Base-by-base conservation (phyloP, 2,888 invertebrate genomes). In the Cyclophora albipunctata region DNA sequence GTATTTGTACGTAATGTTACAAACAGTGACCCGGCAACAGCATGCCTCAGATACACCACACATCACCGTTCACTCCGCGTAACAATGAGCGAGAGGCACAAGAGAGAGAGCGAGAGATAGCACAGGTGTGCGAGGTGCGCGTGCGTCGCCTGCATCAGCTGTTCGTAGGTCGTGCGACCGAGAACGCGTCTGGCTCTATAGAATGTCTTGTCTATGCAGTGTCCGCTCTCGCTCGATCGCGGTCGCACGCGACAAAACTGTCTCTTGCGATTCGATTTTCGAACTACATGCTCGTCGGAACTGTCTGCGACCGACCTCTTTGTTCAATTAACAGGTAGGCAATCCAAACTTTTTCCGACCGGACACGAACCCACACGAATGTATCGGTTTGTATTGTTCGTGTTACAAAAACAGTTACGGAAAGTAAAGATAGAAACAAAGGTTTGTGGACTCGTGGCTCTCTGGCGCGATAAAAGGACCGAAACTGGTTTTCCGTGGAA, bases 251-350 rank as follows among this genome's bases (percentile, higher is more conserved):
- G 66, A 65, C 59, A 64, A 67, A 61, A 65, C 62, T 62, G 69
- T 69, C 62, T 65, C 59, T 64, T 69, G 62, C 64, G 64, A 67
- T 69, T 64, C 74, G 68, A 64, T 68, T 64, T 58, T 62, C 58
- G 53, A 59, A 5, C 37, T 37, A 37, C 37, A 37, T 37, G 37
- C 20, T 20, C 5, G 37, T 63, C 62, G 63, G 63, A 79, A 76
- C 78, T 78, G 71, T 71, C 73, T 62, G 75, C 75, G 78, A 71
- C 71, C 75, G 75, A 78, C 77, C 80, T 80, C 83, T 82, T 84
- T 85, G 84, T 84, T 81, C 82, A 83, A 84, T 83, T 82, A 84
- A 69, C 85, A 86, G 85, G 85, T 86, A 86, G 84, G 84, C 77
- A 70, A 70, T 69, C 68, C 66, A 69, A 76, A 76, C 71, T 57